Evolutionary conservation across 2,888 invertebrate genomes (phyloP), one percentile per base, ranked within the genome.

Genomic region (Ochropleura leucogaster): DNA sequence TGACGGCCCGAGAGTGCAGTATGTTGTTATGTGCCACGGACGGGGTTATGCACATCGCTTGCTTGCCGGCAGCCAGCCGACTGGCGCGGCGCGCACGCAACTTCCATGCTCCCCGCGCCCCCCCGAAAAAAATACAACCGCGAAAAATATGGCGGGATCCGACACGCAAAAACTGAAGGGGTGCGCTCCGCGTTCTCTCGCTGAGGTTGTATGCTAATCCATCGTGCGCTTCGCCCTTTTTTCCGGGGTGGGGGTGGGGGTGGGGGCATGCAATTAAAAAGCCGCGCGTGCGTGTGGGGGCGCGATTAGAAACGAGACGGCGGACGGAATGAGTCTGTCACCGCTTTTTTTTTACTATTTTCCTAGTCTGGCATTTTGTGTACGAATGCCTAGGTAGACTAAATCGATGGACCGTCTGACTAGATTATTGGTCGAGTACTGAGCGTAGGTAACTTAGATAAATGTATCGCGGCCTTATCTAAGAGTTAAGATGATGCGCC

Each of bases 121-220:
- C 90, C 90, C 92, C 92, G 89, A 94, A 93, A 93, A 93, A 92
- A 92, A 86, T 83, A 85, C 91, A 93, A 91, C 92, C 93, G 94
- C 95, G 94, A 93, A 95, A 86, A 95, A 95, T 93, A 94, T 93
- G 94, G 94, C 94, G 94, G 94, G 94, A 93, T 93, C 92, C 92
- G 92, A 91, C 93, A 92, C 94, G 95, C 94, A 94, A 95, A 95
- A 95, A 95, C 95, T 94, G 94, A 95, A 95, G 93, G 94, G 95
- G 95, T 95, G 95, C 94, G 93, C 93, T 92, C 92, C 83, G 82
- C 89, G 92, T 92, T 92, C 93, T 92, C 92, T 90, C 90, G 88
- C 89, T 90, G 95, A 95, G 95, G 95, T 95, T 96, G 94, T 96
- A 96, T 96, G 96, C 96, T 96, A 96, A 96, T 96, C 96, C 95